Conservation (phyloP, 2,113 vertebrate genomes). For the Emydocephalus ijimae region DNA sequence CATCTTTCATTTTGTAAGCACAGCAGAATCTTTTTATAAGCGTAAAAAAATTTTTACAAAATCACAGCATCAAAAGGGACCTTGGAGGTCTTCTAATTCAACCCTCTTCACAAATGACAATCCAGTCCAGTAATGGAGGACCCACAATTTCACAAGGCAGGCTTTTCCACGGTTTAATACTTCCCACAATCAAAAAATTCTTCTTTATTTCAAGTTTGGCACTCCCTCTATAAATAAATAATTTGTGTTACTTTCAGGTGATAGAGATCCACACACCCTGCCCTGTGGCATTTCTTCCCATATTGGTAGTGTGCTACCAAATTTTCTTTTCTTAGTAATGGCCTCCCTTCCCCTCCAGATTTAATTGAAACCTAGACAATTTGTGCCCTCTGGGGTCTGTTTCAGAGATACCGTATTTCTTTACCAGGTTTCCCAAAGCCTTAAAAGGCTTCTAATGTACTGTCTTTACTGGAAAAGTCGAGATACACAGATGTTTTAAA, state of each 20-base stretch:
- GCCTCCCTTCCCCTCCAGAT: not conserved
- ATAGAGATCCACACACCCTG: not conserved
- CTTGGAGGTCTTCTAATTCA: not conserved
- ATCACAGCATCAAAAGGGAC: not conserved
- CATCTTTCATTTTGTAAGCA: conserved; percentile 29
- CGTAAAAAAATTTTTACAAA: not conserved
- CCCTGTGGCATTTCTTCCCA: not conserved
- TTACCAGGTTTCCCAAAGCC: not conserved
- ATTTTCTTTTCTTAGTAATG: not conserved
- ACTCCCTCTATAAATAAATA: not conserved
- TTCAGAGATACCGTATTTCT: not conserved
- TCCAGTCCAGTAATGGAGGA: not conserved
- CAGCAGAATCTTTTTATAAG: conserved; percentile 40
- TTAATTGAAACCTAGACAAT: not conserved
- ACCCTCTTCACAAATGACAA: not conserved
- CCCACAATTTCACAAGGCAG: not conserved
- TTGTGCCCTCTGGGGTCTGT: not conserved
- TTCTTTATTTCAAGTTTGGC: not conserved
- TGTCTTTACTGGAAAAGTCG: not conserved
- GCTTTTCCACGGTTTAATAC: not conserved
- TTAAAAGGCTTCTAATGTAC: not conserved
- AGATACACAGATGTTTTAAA: not conserved
- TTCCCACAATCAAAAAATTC: not conserved
- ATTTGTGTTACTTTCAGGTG: not conserved
- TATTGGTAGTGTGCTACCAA: not conserved